Evolutionary conservation across 2,113 vertebrate species (phyloP).

Genomic region (Muscicapa adusta): DNA sequence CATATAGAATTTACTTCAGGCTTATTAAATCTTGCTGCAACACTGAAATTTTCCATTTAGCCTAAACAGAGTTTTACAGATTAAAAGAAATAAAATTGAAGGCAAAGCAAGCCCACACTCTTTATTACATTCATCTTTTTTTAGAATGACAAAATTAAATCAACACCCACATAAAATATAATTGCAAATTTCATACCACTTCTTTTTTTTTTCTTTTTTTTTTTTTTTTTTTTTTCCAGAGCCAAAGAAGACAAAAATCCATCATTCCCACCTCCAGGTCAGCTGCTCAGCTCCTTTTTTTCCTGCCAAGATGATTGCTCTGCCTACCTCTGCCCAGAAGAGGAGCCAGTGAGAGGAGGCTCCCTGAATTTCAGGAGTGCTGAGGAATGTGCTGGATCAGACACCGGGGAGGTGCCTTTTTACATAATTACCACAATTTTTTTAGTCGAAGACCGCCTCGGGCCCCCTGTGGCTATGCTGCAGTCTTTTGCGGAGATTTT

Average conservation of each 20-base stretch:
- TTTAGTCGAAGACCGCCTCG: background rate
- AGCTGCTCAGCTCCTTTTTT: slow-evolving; percentile 16
- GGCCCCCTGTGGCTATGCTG: background rate
- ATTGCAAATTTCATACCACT: slow-evolving; percentile 19
- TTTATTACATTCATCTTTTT: slow-evolving; percentile 28
- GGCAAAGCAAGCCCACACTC: slow-evolving; percentile 32
- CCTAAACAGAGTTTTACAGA: slow-evolving; percentile 8
- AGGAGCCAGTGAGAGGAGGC: slow-evolving; percentile 14
- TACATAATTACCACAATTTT: background rate
- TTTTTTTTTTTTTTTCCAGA: background rate
- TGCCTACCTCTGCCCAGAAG: background rate
- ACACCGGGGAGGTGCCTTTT: background rate
- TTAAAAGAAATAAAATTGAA: slow-evolving; percentile 30
- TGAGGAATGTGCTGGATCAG: slow-evolving; percentile 20
- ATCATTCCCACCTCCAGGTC: slow-evolving; percentile 47
- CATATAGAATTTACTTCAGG: slow-evolving; percentile 16
- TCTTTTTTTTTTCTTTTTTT: background rate
- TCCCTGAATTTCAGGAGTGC: background rate
- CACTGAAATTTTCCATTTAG: slow-evolving; percentile 43
- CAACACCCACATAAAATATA: slow-evolving; percentile 51
- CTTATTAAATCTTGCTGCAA: slow-evolving; percentile 44
- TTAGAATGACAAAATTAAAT: slow-evolving; percentile 49
- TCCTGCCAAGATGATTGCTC: background rate
- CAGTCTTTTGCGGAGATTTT: background rate
- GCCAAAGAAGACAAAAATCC: slow-evolving; percentile 38